phyloP scores from a whole-genome alignment of 2,888 invertebrate species.

The Philonicus albiceps region DNA sequence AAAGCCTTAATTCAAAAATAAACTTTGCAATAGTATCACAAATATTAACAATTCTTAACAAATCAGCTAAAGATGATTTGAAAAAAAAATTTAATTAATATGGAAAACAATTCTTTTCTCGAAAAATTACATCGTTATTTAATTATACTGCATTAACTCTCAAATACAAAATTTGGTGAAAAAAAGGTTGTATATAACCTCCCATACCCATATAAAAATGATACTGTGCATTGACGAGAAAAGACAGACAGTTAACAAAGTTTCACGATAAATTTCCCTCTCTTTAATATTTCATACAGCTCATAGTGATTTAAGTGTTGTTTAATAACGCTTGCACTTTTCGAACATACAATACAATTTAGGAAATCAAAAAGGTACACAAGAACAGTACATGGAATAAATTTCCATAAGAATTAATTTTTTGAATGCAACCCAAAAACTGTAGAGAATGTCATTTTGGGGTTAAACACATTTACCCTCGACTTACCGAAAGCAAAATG shows the following conservation, averaged over 20 bases:
- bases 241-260: too few relatives aligned
- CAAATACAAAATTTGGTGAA: neutral
- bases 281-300: too few relatives aligned
- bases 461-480: neutral
- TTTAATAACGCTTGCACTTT: too few relatives aligned
- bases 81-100: too few relatives aligned
- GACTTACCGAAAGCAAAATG: neutral
- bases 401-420: neutral
- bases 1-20: neutral
- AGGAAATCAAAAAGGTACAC: neutral
- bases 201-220: neutral
- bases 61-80: too few relatives aligned
- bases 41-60: too few relatives aligned
- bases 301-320: too few relatives aligned
- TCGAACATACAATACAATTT: neutral
- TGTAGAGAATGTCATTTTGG: neutral
- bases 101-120: too few relatives aligned
- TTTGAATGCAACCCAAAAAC: neutral
- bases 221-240: too few relatives aligned
- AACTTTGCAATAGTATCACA: neutral
- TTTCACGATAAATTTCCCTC: too few relatives aligned
- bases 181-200: neutral
- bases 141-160: neutral
- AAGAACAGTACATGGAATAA: neutral
- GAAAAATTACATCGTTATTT: neutral